These are phyloP conservation scores for Scortum barcoo DNA, from an alignment of 2,113 vertebrate genomes.

Conservation along the genomic window DNA sequence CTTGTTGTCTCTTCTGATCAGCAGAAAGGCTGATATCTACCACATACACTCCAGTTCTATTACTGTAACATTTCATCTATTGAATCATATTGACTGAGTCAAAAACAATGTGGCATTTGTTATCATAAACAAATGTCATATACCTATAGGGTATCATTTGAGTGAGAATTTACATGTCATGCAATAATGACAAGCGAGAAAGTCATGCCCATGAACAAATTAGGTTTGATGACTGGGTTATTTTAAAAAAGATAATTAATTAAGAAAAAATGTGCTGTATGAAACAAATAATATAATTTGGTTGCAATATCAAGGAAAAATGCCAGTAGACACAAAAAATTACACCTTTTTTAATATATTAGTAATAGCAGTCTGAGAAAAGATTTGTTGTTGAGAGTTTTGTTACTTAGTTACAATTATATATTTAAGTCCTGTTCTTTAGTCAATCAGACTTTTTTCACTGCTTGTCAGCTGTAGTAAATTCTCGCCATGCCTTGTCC, in stretches of 20 bases:
- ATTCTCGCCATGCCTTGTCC: neutral
- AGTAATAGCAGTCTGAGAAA: neutral
- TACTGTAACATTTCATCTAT: constrained; percentile 40
- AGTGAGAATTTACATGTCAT: constrained; percentile 7
- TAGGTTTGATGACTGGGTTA: neutral
- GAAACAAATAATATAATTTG: neutral
- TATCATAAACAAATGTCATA: constrained; percentile 10
- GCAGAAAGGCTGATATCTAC: constrained; percentile 30
- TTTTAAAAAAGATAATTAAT: neutral
- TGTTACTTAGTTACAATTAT: neutral
- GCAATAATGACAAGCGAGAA: neutral
- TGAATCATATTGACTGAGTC: constrained; percentile 2
- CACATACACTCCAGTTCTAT: constrained; percentile 25
- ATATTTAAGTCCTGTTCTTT: neutral
- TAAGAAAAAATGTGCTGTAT: neutral
- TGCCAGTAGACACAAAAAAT: neutral
- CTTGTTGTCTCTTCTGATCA: constrained; percentile 69
- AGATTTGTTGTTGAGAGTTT: neutral
- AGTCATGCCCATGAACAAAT: neutral
- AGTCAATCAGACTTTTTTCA: constrained; percentile 1
- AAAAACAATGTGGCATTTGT: constrained; percentile 11
- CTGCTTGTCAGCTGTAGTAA: neutral
- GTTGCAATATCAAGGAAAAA: neutral
- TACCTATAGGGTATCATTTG: neutral
- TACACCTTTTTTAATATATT: neutral